Evolutionary conservation across 1,140 invertebrate genomes (phyloP).

Genomic region (Temnothorax curvispinosus): DNA sequence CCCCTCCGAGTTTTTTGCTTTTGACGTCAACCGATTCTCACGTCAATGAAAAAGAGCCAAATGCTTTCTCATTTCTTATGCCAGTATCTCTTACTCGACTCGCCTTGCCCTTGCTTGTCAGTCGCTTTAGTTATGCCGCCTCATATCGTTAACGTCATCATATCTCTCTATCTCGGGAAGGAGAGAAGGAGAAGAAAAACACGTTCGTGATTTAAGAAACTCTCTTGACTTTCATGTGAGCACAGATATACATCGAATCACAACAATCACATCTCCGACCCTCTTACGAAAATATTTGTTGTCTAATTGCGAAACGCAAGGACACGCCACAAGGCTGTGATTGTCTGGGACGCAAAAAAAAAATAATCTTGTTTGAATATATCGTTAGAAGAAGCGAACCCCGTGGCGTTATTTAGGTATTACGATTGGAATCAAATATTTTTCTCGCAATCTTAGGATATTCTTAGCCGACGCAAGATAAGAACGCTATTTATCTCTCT

Average conservation of each 20-base stretch:
- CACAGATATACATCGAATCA: not conserved
- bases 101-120: slow-evolving; percentile 52
- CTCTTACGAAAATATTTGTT: not conserved
- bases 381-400: not conserved
- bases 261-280: slow-evolving; percentile 1
- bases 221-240: slow-evolving; percentile 17
- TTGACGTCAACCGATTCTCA: slow-evolving; percentile 50
- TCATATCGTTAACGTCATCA: slow-evolving; percentile 42
- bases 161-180: not conserved
- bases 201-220: slow-evolving; percentile 9
- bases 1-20: not conserved
- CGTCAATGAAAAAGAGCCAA: slow-evolving; percentile 43
- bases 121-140: slow-evolving; percentile 53
- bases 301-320: not conserved
- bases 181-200: not conserved
- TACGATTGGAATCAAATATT: not conserved
- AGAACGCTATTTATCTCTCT: not conserved
- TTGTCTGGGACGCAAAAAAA: not conserved
- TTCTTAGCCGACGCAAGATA: slow-evolving; percentile 9
- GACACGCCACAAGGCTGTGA: not conserved
- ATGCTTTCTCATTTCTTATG: slow-evolving; percentile 58
- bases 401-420: not conserved
- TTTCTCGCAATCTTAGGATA: not conserved
- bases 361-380: not conserved
- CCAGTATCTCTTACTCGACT: slow-evolving; percentile 62